Conservation (phyloP, 2,888 invertebrate species). For the Panzeria rudis region DNA sequence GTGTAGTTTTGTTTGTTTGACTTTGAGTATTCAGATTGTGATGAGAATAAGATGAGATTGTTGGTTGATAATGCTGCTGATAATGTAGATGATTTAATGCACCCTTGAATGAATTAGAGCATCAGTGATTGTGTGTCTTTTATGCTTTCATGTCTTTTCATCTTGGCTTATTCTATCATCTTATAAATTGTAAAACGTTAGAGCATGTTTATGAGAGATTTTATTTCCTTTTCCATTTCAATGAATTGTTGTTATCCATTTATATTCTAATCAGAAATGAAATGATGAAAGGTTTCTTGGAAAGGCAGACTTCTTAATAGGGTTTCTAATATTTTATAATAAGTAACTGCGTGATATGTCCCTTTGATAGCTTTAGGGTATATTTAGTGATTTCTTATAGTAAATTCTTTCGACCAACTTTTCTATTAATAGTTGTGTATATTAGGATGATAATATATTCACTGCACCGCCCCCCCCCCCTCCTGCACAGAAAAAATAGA, state of each 20-base stretch:
- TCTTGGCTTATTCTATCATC: slow-evolving; percentile 8
- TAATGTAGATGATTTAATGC: slow-evolving; percentile 60
- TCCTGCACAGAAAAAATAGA: no score
- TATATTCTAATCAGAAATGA: background rate
- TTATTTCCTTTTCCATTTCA: slow-evolving; percentile 80
- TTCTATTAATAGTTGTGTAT: no score
- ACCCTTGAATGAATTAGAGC: slow-evolving; percentile 70
- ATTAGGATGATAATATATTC: no score
- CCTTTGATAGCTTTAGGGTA: background rate
- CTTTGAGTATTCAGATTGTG: slow-evolving; percentile 46
- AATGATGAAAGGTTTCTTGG: background rate
- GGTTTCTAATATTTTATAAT: background rate
- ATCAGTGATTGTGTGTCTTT: slow-evolving; percentile 16
- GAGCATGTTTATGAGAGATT: slow-evolving; percentile 44
- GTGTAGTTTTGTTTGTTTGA: slow-evolving; percentile 26
- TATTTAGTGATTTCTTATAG: background rate
- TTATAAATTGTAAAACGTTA: slow-evolving; percentile 22
- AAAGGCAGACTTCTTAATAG: background rate
- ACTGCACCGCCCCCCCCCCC: no score
- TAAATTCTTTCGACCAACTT: no score
- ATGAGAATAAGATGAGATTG: slow-evolving; percentile 59
- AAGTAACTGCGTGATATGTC: background rate
- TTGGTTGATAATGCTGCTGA: slow-evolving; percentile 13
- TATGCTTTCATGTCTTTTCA: slow-evolving; percentile 3
- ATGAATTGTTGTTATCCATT: slow-evolving; percentile 73